Conservation (phyloP, 2,797 vertebrate genomes). For the Synaphobranchus kaupii region DNA sequence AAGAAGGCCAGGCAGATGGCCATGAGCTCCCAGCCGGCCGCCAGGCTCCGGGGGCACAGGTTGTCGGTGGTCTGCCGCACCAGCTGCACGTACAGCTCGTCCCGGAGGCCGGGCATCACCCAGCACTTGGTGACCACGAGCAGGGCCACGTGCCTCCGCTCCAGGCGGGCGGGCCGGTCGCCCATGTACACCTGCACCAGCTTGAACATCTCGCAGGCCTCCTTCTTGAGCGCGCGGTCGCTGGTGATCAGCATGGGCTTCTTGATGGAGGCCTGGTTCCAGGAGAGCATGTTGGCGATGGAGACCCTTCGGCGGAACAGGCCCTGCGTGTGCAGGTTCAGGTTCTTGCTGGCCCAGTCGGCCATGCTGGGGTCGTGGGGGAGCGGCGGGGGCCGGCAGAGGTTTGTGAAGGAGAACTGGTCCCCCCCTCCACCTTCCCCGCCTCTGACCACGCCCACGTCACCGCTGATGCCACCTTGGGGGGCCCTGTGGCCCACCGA, state of each 20-base stretch:
- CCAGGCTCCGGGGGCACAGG: slow-evolving; percentile 77
- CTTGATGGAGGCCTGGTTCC: slow-evolving; percentile 88
- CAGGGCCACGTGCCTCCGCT: slow-evolving; percentile 80
- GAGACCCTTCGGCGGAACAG: slow-evolving; percentile 87
- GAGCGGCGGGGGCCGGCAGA: slow-evolving; percentile 77
- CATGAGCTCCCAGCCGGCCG: slow-evolving; percentile 89
- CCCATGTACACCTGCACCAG: slow-evolving; percentile 92
- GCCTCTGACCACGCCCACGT: slow-evolving; percentile 57
- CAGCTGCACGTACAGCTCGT: slow-evolving; percentile 88
- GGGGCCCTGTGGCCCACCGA: slow-evolving; percentile 66
- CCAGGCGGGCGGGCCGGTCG: slow-evolving; percentile 82
- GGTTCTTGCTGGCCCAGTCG: slow-evolving; percentile 90
- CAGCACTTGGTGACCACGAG: slow-evolving; percentile 87
- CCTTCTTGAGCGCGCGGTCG: slow-evolving; percentile 82
- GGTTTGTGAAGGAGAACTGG: slow-evolving; percentile 76
- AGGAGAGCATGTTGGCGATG: slow-evolving; percentile 90
- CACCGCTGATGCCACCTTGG: slow-evolving; percentile 54
- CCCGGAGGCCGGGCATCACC: slow-evolving; percentile 84
- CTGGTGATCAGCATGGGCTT: slow-evolving; percentile 91
- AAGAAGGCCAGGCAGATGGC: slow-evolving; percentile 90
- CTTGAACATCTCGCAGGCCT: slow-evolving; percentile 91
- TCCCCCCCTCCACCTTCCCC: slow-evolving; percentile 53
- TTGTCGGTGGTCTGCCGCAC: slow-evolving; percentile 90
- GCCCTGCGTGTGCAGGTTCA: slow-evolving; percentile 90
- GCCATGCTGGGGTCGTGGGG: slow-evolving; percentile 79